Base-by-base conservation (phyloP, 1,140 invertebrate genomes). In the Sminthurides bifidus region DNA sequence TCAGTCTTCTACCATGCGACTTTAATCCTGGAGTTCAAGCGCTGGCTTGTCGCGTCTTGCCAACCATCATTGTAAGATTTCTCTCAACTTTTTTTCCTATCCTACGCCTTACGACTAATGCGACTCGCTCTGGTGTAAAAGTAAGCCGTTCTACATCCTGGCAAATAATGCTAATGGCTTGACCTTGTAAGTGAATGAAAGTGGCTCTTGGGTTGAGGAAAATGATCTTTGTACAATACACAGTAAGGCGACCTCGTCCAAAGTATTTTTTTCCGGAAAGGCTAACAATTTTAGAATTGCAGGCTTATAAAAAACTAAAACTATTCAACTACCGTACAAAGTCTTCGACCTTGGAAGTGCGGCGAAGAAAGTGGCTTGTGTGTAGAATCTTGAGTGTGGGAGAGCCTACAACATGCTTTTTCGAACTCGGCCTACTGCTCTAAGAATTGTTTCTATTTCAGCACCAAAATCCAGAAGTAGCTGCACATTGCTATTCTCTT, bases 1-100 rank as follows among this genome's bases (percentile, higher is more conserved):
- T 61, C 41, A 53, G 44, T 26, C 50, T 61, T 33, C 51, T 61
- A 6, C 50, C 59, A 14, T 61, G 59, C 46, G 59, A 61, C 41
- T 61, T 61, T 27, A 61, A 61, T 31, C 59, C 59, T 17, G 19
- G 26, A 24, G 43, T 61, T 37, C 59, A 61, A 54, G 31, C 37
- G 5, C 15, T 61, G 17, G 50, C 59, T 5, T 61, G 54, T 55
- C n/a, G 48, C 0, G 48, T 61, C 26, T 48, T 61, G 0, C 54
- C 44, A 2, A 30, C n/a, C 12, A 54, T 54, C 33, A 52, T 57
- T 33, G 54, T 56, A 56, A 50, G 48, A 26, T 5, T n/a, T 6
- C n/a, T 35, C 8, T 10, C 8, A 35, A 10, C 33, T n/a, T n/a
- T 35, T 35, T 35, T n/a, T 35, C 33, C 33, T 35, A 10, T 35